Evolutionary conservation across 2,888 invertebrate species (phyloP), one percentile per base, ranked within the genome.

Genomic region (Monoplex corrugatus): DNA sequence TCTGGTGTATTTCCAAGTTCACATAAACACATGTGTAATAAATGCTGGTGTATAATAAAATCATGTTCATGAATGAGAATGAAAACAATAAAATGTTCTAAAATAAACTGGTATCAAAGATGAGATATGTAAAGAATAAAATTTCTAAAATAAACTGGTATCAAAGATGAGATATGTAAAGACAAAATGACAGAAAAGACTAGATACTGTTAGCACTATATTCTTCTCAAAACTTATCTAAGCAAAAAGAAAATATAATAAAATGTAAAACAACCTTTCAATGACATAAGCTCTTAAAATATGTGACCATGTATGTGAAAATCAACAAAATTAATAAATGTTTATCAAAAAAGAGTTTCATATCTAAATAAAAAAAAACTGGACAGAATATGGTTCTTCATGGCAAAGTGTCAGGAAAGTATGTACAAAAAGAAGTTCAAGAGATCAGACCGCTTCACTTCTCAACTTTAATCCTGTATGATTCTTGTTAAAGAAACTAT

Each of bases 1-100:
- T 68, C 68, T 44, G 45, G 45, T 83, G 43, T 83, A 45, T 45
- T 83, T 45, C 1, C 82, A 83, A 44, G 2, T 83, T 45, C 45
- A 45, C n/a, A 83, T 32, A 32, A 45, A 83, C n/a, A 68, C 57
- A 43, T 32, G 45, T 45, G 45, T n/a, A 83, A 1, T 38, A 38
- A 75, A 75, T n/a, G n/a, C 23, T 75, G 16, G 2, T 35, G 75
- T 38, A 35, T 38, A 32, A n/a, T n/a, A n/a, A 68, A 1, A 28
- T 28, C 28, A 50, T 8, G 3, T 28, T 8, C 8, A 68, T 68
- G 16, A 28, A 68, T 28, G 8, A 8, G 8, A n/a, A 68, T 68
- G 32, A 32, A 19, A 38, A 35, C 13, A 38, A 23, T 38, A 13
- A 38, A 10, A 35, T 38, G 32, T 10, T n/a, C 68, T n/a, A 68